Evolutionary conservation across 2,113 vertebrate genomes (phyloP).

Genomic region (Pelusios castaneus): DNA sequence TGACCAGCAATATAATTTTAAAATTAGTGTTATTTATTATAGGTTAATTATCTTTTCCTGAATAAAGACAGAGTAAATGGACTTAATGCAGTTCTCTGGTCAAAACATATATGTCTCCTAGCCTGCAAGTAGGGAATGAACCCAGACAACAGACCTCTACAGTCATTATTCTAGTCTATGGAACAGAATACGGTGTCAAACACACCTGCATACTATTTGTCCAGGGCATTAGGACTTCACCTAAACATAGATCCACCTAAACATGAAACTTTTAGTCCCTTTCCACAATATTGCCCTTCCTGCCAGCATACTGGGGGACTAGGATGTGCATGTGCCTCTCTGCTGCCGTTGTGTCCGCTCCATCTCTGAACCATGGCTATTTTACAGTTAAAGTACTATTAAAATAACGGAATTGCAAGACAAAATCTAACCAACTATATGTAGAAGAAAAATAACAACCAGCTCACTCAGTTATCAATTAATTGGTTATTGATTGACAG

Average conservation of each 20-base stretch:
- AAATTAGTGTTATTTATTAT: constrained; percentile 68
- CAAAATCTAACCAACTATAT: not conserved
- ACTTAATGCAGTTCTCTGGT: constrained; percentile 34
- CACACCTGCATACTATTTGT: not conserved
- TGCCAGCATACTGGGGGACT: not conserved
- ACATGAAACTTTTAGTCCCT: not conserved
- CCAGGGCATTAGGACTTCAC: not conserved
- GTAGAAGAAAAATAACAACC: not conserved
- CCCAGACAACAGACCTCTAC: not conserved
- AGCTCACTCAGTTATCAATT: not conserved
- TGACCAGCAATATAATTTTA: constrained; percentile 61
- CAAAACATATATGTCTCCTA: constrained; percentile 53
- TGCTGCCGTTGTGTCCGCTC: not conserved
- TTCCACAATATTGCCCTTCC: not conserved
- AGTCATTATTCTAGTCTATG: not conserved
- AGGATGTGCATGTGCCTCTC: not conserved
- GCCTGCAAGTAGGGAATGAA: constrained; percentile 7
- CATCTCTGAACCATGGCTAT: not conserved
- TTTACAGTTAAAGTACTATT: not conserved
- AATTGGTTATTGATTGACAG: too few relatives aligned
- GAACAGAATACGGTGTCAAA: not conserved
- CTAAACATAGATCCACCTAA: not conserved
- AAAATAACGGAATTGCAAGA: not conserved
- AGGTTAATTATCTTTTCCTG: constrained; percentile 61
- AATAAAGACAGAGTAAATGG: constrained; percentile 65